Percentiles rank a stretch among this genome's conserved stretches.
These are phyloP conservation scores for Hippoglossus hippoglossus DNA, from an alignment of 2,797 vertebrate species.

Conservation along the genomic window DNA sequence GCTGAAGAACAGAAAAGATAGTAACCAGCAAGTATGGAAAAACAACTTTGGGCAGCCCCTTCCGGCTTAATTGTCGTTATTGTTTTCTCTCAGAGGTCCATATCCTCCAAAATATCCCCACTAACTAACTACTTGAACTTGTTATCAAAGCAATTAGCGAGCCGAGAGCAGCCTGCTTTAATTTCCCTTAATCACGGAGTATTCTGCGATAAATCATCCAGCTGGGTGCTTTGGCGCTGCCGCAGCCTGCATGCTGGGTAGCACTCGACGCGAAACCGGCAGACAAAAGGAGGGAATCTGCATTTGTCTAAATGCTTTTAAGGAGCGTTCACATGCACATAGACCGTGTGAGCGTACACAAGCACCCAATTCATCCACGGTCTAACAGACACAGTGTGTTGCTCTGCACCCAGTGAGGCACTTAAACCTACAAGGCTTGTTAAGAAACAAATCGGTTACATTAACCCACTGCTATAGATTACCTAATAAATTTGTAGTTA, in stretches of 20 bases:
- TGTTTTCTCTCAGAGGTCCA: constrained; percentile 71
- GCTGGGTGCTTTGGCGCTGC: constrained; percentile 70
- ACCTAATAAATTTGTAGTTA: constrained; percentile 47
- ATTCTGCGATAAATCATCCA: constrained; percentile 83
- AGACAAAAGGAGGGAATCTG: constrained; percentile 65
- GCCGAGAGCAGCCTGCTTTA: constrained; percentile 78
- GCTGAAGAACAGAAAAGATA: constrained; percentile 9
- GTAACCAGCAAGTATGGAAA: constrained; percentile 17
- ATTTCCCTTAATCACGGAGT: constrained; percentile 83
- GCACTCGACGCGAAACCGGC: constrained; percentile 51
- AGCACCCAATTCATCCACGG: constrained; percentile 52
- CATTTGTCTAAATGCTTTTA: constrained; percentile 67
- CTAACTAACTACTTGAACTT: constrained; percentile 82
- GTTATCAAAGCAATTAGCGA: constrained; percentile 83
- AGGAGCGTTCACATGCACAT: constrained; percentile 55
- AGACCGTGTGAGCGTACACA: constrained; percentile 38
- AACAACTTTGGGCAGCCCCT: constrained; percentile 48
- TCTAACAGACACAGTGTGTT: constrained; percentile 31
- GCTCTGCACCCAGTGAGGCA: constrained; percentile 54
- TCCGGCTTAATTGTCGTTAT: constrained; percentile 61
- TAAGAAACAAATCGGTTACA: constrained; percentile 41
- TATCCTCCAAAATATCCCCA: constrained; percentile 70
- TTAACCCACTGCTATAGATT: constrained; percentile 48
- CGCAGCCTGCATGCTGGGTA: constrained; percentile 62
- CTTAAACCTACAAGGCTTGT: constrained; percentile 54